Evolutionary conservation across 2,888 invertebrate species (phyloP).

Genomic region (Cybosia mesomella): DNA sequence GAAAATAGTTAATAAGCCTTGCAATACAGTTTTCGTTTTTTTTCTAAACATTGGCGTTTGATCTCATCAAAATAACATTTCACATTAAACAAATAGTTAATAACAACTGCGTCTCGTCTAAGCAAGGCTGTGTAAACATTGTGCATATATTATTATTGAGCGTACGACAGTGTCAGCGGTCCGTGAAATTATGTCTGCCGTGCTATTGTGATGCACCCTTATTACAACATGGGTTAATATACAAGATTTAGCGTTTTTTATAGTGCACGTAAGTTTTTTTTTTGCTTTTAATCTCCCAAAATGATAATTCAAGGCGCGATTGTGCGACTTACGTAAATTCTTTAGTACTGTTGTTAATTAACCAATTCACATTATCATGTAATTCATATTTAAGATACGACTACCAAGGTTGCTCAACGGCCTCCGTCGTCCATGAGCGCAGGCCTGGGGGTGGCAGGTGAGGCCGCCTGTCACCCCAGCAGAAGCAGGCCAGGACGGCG

Average conservation of each 20-base stretch:
- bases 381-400: too few species aligned
- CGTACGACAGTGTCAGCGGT: slow-evolving; percentile 66
- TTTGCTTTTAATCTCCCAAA: slow-evolving; percentile 35
- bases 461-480: too few species aligned
- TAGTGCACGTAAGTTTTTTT: slow-evolving; percentile 9
- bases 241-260: slow-evolving; percentile 41
- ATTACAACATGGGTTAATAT: slow-evolving; percentile 39
- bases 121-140: slow-evolving; percentile 72
- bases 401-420: too few species aligned
- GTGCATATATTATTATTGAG: slow-evolving; percentile 77
- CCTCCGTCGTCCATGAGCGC: too few species aligned
- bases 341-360: too few species aligned
- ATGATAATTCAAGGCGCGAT: too few species aligned
- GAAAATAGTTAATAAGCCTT: too few species aligned
- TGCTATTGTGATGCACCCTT: slow-evolving; percentile 74
- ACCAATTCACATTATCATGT: too few species aligned
- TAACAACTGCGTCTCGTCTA: slow-evolving; percentile 31
- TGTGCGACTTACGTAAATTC: too few species aligned
- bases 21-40: background rate
- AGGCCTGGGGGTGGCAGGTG: too few species aligned
- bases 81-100: slow-evolving; percentile 20
- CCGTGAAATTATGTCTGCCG: slow-evolving; percentile 81
- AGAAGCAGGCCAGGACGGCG: too few species aligned
- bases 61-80: slow-evolving; percentile 13
- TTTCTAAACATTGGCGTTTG: background rate